Conservation (phyloP, 2,888 invertebrate genomes). For the Podotricha telesiphe region DNA sequence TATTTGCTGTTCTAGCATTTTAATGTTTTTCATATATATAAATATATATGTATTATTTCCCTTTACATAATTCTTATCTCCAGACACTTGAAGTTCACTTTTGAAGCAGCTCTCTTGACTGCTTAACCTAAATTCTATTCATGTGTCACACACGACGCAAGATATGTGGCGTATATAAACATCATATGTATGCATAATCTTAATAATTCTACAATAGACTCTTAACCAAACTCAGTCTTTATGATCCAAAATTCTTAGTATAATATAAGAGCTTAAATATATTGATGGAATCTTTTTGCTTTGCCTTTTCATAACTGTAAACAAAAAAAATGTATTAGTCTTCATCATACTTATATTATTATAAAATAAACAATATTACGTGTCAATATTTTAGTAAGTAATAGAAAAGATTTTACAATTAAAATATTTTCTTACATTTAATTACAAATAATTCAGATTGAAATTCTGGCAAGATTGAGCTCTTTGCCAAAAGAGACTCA, state of each 20-base stretch:
- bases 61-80: conserved; percentile 1
- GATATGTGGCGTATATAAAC: conserved; percentile 43
- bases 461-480: too few species aligned
- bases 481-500: too few species aligned
- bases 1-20: neutral
- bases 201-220: conserved; percentile 26
- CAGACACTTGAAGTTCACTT: neutral
- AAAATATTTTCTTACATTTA: too few species aligned
- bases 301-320: conserved; percentile 36
- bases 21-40: too few species aligned
- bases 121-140: conserved; percentile 12
- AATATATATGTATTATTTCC: neutral
- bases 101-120: neutral
- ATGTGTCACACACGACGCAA: conserved; percentile 43
- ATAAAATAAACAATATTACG: neutral
- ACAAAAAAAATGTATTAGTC: conserved; percentile 11
- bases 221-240: conserved; percentile 50
- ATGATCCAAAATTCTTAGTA: conserved; percentile 28
- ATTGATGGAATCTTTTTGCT: neutral
- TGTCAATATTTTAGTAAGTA: neutral
- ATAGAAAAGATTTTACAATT: too few species aligned
- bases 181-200: conserved; percentile 26
- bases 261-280: neutral
- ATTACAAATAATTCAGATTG: too few species aligned
- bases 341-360: too few species aligned